These are phyloP conservation scores for Tineola bisselliella DNA, from an alignment of 2,888 invertebrate genomes.

Conservation along the genomic window DNA sequence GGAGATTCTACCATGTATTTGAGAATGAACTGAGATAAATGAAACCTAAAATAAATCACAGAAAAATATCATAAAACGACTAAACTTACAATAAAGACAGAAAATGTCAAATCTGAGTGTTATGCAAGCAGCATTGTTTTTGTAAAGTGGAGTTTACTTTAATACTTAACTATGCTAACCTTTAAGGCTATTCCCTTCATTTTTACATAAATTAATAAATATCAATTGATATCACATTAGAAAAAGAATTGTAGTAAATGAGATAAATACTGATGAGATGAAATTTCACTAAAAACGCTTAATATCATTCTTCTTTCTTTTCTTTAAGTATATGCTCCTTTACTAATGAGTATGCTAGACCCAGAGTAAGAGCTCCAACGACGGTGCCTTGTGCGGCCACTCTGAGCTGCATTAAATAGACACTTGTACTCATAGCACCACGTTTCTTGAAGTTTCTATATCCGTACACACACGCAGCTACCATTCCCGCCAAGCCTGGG, in stretches of 20 bases:
- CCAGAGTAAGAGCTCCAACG: constrained; percentile 77
- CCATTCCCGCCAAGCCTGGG: constrained; percentile 75
- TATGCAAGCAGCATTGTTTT: not conserved
- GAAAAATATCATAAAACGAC: not conserved
- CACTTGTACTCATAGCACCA: constrained; percentile 82
- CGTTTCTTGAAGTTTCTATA: constrained; percentile 77
- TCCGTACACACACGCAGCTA: constrained; percentile 75
- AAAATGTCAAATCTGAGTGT: too few species aligned
- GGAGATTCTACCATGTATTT: not conserved
- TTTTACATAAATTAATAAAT: not conserved
- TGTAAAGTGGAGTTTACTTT: not conserved
- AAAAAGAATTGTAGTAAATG: too few species aligned
- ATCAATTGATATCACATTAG: not conserved
- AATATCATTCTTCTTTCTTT: constrained; percentile 31
- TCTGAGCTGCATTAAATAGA: constrained; percentile 85
- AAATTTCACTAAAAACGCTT: not conserved
- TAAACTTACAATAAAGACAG: not conserved
- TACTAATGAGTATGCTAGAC: constrained; percentile 75
- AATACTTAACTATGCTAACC: not conserved
- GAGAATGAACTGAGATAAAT: constrained; percentile 4
- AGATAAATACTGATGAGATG: constrained; percentile 1
- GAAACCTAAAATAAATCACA: constrained; percentile 7
- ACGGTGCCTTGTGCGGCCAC: constrained; percentile 88
- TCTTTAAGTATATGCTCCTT: constrained; percentile 58
- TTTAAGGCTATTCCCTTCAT: not conserved